Evolutionary conservation across 2,113 vertebrate genomes (phyloP), one percentile per base, ranked within the genome.

Genomic region (Hypocryptadius cinnamomeus): DNA sequence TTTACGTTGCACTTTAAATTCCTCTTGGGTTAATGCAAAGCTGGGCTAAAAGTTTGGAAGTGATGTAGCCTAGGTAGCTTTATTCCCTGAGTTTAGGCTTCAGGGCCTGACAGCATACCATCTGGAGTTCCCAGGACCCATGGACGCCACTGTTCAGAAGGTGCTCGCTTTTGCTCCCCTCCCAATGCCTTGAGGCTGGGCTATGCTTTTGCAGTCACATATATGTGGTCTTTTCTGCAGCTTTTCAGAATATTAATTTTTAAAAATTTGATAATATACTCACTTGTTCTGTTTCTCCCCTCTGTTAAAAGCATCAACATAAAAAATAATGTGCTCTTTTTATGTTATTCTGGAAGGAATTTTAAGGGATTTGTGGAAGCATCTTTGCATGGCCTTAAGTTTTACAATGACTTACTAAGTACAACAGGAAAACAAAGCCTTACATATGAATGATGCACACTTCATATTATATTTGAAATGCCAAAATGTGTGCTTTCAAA

Each of bases 1-100:
- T 96, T 97, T 94, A 93, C 60, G 69, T 92, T 97, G 86, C 96
- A 81, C 92, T 97, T 93, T 93, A 92, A 97, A 96, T 97, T 97
- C 88, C 93, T 87, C 89, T 66, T 91, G 92, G 92, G 79, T 89
- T 96, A 96, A 93, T 85, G 79, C 57, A 79, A 95, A 79, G 79
- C 89, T 92, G 87, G 96, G 79, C 84, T 94, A 71, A 93, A 96
- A 83, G 30, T 88, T 95, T 94, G 85, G 76, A 92, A 92, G 88
- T 76, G 94, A 88, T 95, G 87, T 54, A 84, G 81, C 90, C 69
- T 64, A 84, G 64, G 40, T 89, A 82, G 48, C 77, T 95, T 70
- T 86, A 87, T 85, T 66, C 64, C 56, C 76, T 2, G 44, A 23
- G 5, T 65, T 90, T 78, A 93, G 94, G 63, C 86, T 96, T 78